Base-by-base conservation (phyloP, 2,113 vertebrate species). In the Scalopus aquaticus region DNA sequence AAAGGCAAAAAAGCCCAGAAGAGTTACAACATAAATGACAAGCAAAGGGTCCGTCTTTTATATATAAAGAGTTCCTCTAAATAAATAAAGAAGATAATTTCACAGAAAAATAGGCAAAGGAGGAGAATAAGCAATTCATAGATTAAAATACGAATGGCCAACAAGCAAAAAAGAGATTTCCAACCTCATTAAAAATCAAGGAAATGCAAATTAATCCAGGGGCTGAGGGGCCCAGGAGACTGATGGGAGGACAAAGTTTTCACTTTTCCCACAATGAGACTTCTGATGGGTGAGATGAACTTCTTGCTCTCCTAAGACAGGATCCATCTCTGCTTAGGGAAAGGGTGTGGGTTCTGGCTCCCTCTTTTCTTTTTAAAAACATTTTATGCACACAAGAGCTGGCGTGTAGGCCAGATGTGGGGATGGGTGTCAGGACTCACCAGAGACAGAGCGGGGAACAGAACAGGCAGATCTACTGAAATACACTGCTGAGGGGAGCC, bases 251-350 rank as follows among this genome's bases (percentile, higher is more conserved):
- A 35, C 24, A 9, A 49, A 88, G 28, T 12, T n/a, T 69, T 26
- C 22, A 9, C 26, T 30, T 82, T n/a, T 60, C 65, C 26, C 69
- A 46, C 28, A 58, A 80, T 30, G 70, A 91, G 72, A 62, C 22
- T 32, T 35, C 56, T 44, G 44, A 32, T 11, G 46, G 54, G 26
- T 64, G 70, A 88, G 49, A 49, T 51, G 70, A 76, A 67, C 44
- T 79, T 69, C 54, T 51, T 82, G 28, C 86, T 90, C 44, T 79
- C 44, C 56, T 1, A 28, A 82, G 79, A 64, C 19, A 64, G 58
- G 62, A 46, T 56, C 78, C 88, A 39, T 64, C 78, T 92, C n/a
- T 86, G 94, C 94, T 89, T 30, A 2, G 30, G 91, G 82, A 93
- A 37, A 83, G 95, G 89, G 95, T 10, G 76, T 2, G 19, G 70